Evolutionary conservation across 2,888 invertebrate genomes (phyloP), one percentile per base, ranked within the genome.

Genomic region (Brassicogethes aeneus): DNA sequence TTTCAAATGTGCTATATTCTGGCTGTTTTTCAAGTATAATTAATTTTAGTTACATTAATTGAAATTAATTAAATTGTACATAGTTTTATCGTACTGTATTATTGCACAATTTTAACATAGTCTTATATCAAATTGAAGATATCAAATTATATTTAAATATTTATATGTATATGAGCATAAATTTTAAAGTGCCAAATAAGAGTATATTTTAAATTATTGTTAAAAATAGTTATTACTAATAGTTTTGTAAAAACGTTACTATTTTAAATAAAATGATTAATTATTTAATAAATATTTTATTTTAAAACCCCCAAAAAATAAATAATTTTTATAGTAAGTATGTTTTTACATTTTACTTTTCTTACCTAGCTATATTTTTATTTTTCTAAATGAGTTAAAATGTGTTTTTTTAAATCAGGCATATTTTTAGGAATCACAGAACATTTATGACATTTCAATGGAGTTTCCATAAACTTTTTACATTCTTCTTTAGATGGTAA

Each of bases 391-490:
- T 23, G 23, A 7, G 23, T 23, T 10, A 23, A 23, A 51, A 86
- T 70, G 66, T 89, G 89, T 47, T 71, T 69, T 62, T 87, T 88
- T 23, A 89, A 70, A 38, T 75, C 72, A 2, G 86, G 85, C 69
- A 90, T 80, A 57, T 79, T 82, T 62, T 78, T 80, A 3, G 82
- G 76, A 38, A 62, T 63, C 58, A 68, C 73, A 38, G 68, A 60
- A 65, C 90, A 91, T 56, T 82, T 82, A 63, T 89, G 84, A 59
- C 90, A 91, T 59, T 73, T 72, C 3, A 91, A 64, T 16, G 78
- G 73, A 37, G 68, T 70, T 30, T 74, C 70, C 56, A 83, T 68
- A 12, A 81, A 65, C 12, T 68, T 64, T 49, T 79, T 74, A 39
- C 76, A 72, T 31, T 70, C 57, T 32, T 74, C 70, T 35, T 62